Percentiles rank a stretch among this genome's conserved stretches.
Conservation (phyloP, 2,113 vertebrate species). For the Corythoichthys intestinalis region DNA sequence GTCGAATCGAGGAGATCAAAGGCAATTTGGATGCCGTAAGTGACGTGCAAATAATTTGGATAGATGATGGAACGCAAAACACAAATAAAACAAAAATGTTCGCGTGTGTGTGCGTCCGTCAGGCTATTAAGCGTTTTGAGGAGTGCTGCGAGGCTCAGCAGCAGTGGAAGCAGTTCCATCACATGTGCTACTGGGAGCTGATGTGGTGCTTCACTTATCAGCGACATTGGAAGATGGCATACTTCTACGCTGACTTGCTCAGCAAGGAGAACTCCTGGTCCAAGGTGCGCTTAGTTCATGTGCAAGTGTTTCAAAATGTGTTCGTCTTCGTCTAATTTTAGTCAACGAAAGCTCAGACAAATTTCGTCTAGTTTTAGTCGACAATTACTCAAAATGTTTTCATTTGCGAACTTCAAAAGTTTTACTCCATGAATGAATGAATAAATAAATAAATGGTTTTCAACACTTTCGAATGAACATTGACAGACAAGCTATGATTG, state of each 20-base stretch:
- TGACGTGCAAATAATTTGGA: conserved; percentile 2
- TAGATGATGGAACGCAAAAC: not conserved
- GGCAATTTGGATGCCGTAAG: conserved; percentile 92
- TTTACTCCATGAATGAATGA: too few relatives aligned
- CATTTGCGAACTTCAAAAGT: too few relatives aligned
- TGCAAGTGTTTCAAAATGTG: too few relatives aligned
- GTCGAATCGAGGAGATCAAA: conserved; percentile 95
- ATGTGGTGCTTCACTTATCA: conserved; percentile 99
- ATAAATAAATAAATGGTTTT: too few relatives aligned
- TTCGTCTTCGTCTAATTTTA: too few relatives aligned
- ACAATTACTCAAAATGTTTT: too few relatives aligned
- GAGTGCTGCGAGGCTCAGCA: conserved; percentile 96
- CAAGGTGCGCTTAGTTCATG: conserved; percentile 75
- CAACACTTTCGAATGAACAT: too few relatives aligned
- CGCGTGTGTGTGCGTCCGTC: conserved; percentile 23
- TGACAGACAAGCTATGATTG: too few relatives aligned
- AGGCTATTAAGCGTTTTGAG: conserved; percentile 88
- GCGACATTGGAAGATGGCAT: conserved; percentile 96
- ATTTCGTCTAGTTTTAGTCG: too few relatives aligned
- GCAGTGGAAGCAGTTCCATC: conserved; percentile 96
- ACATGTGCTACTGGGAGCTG: conserved; percentile 99
- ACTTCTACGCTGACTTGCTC: conserved; percentile 94
- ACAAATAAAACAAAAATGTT: not conserved
- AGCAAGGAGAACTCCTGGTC: conserved; percentile 97
- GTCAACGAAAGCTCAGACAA: too few relatives aligned